Base-by-base conservation (phyloP, 2,113 vertebrate genomes). In the Columba livia region DNA sequence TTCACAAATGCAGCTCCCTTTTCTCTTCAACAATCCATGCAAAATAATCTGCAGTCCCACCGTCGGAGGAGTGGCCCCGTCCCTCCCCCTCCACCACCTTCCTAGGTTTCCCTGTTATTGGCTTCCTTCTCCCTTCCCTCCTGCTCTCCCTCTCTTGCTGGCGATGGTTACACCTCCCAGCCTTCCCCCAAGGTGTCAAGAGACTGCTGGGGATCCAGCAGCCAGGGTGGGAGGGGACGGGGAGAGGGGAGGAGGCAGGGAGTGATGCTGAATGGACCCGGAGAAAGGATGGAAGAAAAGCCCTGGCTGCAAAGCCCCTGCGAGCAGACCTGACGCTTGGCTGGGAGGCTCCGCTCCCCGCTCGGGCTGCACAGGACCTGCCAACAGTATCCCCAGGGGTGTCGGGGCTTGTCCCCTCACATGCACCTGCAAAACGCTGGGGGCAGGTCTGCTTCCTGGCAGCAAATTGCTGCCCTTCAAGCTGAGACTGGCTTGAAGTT, bases 41-140 rank as follows among this genome's bases (percentile, higher is more conserved):
- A 97, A 98, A 97, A 98, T 97, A 98, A 98, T 97, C 97, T 97
- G 98, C 97, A 97, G 98, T 97, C 97, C 98, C 96, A 69, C 87
- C 84, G 84, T 89, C 2, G 57, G 94, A 97, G 97, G 97, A 97
- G 95, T 93, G 94, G 79, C 93, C 85, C 91, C 71, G 80, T 88
- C 85, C 93, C 61, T 96, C 90, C 94, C 62, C 95, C 89, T 93
- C 80, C 86, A 5, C 91, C 89, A 85, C 96, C 90, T 95, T 89
- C 73, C 90, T 9, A 70, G 94, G 74, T 94, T 93, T 96, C 94
- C 94, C 85, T 12, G 80, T 90, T 96, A 92, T 83, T 91, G 93
- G 85, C 79, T 94, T 94, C 73, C 78, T 48, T 62, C 79, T 66
- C 48, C 81, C 86, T 88, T 61, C 79, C 67, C 92, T 85, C 32